These are phyloP conservation scores for Cephus sareptanus DNA, from an alignment of 2,888 invertebrate genomes.

Conservation along the genomic window DNA sequence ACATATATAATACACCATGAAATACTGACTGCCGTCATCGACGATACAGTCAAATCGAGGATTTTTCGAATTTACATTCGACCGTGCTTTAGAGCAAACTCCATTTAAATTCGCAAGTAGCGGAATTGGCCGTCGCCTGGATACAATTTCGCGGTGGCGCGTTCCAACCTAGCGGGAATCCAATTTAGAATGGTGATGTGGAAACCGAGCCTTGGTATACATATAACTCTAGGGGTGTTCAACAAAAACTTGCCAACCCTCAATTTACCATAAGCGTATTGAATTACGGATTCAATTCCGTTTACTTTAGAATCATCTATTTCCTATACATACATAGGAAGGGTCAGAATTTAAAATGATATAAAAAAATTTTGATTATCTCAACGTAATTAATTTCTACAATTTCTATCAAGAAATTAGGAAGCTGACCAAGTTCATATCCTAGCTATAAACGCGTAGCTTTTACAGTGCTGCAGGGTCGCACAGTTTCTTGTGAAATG, in stretches of 20 bases:
- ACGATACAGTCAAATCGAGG: background rate
- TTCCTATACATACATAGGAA: background rate
- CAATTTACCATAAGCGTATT: slow-evolving; percentile 37
- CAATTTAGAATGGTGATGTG: slow-evolving; percentile 50
- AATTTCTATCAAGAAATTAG: background rate
- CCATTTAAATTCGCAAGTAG: slow-evolving; percentile 56
- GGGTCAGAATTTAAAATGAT: background rate
- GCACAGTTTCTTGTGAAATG: background rate
- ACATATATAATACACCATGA: slow-evolving; percentile 43
- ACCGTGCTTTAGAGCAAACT: slow-evolving; percentile 42
- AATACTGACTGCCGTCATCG: slow-evolving; percentile 25
- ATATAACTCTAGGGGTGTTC: slow-evolving; percentile 9
- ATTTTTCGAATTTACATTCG: slow-evolving; percentile 57
- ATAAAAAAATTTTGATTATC: background rate
- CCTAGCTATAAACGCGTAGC: background rate
- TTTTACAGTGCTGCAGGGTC: background rate
- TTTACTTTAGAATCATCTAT: background rate
- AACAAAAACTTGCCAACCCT: slow-evolving; percentile 30
- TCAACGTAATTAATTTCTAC: background rate
- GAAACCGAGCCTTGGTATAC: slow-evolving; percentile 24
- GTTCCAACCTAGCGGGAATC: slow-evolving; percentile 50
- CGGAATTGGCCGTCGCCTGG: slow-evolving; percentile 54
- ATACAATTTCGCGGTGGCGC: slow-evolving; percentile 53
- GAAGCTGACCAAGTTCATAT: background rate
- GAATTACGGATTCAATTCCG: slow-evolving; percentile 33